Conservation (phyloP, 64 coral and sea anemone genomes). For the Orbicella faveolata region DNA sequence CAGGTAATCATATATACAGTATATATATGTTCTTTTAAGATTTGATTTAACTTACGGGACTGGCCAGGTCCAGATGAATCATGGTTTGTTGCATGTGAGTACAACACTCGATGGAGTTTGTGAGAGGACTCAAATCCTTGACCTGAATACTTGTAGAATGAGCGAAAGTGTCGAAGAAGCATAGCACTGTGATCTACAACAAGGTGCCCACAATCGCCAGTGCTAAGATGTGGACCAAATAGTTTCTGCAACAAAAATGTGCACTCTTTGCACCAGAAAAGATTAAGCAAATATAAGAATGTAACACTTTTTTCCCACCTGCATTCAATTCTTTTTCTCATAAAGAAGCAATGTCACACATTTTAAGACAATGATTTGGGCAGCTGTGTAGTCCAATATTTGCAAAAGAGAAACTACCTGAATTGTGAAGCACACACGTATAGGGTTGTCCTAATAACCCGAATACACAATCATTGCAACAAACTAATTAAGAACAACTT, state of each 20-base stretch:
- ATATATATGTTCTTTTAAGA: neutral
- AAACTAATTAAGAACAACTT: no score
- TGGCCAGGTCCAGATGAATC: constrained; percentile 23
- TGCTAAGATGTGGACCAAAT: neutral
- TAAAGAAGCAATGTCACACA: no score
- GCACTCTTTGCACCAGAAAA: constrained; percentile 14
- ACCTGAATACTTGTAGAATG: constrained; percentile 35
- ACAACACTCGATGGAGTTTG: constrained; percentile 27
- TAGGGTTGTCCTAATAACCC: no score
- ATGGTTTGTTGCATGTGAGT: constrained; percentile 43
- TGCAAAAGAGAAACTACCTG: no score
- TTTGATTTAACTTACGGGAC: constrained; percentile 5
- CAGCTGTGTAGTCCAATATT: no score
- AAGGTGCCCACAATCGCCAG: neutral
- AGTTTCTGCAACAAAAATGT: neutral
- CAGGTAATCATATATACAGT: neutral
- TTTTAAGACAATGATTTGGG: no score
- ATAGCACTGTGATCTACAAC: constrained; percentile 41
- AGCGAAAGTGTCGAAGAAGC: constrained; percentile 31
- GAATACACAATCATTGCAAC: no score
- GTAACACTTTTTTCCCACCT: no score
- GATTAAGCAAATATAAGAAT: neutral
- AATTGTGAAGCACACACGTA: no score
- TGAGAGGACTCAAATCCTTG: constrained; percentile 55
- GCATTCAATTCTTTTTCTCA: no score